Base-by-base conservation (phyloP, 2,113 vertebrate species). In the Butorides virescens region DNA sequence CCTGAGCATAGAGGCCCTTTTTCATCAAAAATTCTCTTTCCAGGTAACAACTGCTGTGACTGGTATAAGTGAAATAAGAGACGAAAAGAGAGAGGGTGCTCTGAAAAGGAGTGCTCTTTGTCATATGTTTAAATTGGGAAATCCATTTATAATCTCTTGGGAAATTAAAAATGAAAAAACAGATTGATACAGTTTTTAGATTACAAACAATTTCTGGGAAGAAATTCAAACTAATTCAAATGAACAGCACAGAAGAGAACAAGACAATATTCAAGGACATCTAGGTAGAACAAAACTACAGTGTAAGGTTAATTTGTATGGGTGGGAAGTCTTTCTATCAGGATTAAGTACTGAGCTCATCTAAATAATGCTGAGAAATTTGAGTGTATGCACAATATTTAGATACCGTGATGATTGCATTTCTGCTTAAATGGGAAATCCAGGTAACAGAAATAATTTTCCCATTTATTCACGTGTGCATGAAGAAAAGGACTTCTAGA, bases 271-370 rank as follows among this genome's bases (percentile, higher is more conserved):
- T 97, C 97, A 98, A 98, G 94, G 97, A 95, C 89, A 50, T 74
- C 65, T 95, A 91, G 71, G 83, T 88, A 93, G 90, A 94, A 92
- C 66, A 92, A 84, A 97, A 93, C 95, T 96, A 80, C 80, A 86
- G 84, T 79, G 81, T 96, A 94, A 95, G 94, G 89, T 97, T 98
- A 98, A 98, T 97, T 98, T 91, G 93, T 96, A 95, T 97, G 95
- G 82, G 85, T 50, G 27, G 88, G 68, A 97, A 97, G 90, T 42
- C 96, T 93, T 98, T 95, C 96, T 95, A 81, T 98, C 90, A 95
- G 76, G 50, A 95, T 88, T 90, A 95, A 95, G 93, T 93, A 96
- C 75, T 70, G 37, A 97, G 77, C 32, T 19, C 89, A 90, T 96
- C 92, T 97, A 97, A 98, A 98, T 93, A 97, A 97, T 92, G 74